These are phyloP conservation scores for Oryzias melastigma DNA, from an alignment of 2,113 vertebrate species.

Conservation along the genomic window DNA sequence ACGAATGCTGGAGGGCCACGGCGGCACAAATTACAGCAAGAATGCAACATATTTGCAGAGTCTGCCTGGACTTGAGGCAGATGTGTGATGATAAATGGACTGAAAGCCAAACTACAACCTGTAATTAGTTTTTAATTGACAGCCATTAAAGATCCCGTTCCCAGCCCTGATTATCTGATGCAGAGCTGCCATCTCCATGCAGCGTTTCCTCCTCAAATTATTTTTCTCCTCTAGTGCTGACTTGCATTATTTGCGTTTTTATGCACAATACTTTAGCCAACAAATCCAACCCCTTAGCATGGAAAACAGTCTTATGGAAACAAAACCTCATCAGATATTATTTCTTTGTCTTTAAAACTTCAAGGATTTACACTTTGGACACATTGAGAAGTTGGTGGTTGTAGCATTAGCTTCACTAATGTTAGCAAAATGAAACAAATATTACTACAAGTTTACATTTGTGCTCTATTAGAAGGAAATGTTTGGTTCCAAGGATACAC, in stretches of 20 bases:
- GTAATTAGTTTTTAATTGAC: constrained; percentile 76
- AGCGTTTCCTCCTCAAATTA: constrained; percentile 15
- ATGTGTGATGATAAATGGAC: constrained; percentile 68
- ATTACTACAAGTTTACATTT: too few relatives aligned
- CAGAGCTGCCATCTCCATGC: constrained; percentile 45
- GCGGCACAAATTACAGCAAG: constrained; percentile 2
- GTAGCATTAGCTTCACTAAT: too few relatives aligned
- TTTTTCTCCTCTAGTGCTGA: constrained; percentile 21
- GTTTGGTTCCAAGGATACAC: too few relatives aligned
- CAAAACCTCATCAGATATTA: too few relatives aligned
- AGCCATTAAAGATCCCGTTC: constrained; percentile 72
- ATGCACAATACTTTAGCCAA: background rate
- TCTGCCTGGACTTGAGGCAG: constrained; percentile 35
- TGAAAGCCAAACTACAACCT: constrained; percentile 67
- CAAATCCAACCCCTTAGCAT: too few relatives aligned
- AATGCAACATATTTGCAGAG: constrained; percentile 22
- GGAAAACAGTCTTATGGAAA: too few relatives aligned
- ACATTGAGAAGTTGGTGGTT: too few relatives aligned
- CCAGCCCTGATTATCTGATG: constrained; percentile 63
- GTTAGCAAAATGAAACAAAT: too few relatives aligned
- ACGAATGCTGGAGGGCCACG: constrained; percentile 7
- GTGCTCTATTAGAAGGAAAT: too few relatives aligned
- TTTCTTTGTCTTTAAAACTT: too few relatives aligned
- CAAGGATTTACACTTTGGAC: too few relatives aligned
- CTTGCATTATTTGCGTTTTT: constrained; percentile 16